Evolutionary conservation across 2,113 vertebrate species (phyloP), one percentile per base, ranked within the genome.

Genomic region (Marcusenius ussheri): DNA sequence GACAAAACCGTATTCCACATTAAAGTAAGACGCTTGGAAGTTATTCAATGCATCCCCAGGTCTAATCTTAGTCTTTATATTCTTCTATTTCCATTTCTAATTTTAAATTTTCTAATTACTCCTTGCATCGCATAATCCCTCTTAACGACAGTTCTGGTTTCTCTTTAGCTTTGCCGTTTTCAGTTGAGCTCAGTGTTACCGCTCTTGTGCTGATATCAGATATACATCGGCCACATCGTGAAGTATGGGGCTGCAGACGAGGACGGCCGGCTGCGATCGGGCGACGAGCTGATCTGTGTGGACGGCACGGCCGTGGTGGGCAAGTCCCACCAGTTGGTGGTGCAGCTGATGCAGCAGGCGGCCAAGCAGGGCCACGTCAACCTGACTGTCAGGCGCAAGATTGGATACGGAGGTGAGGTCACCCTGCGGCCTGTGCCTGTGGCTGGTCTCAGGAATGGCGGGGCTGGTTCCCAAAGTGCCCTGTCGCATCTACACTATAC

Each of bases 181-280:
- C 98, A 86, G 96, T 97, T 90, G 96, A 96, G 3, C 89, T 97
- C 94, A 96, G 96, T 80, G 95, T 6, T 5, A 3, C 39, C n/a
- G 8, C 17, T 89, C 9, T 39, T n/a, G 5, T 17, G 46, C 66
- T 42, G 96, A 96, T 9, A 96, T 96, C 88, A 99, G 98, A 99
- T 99, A 93, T 99, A 98, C 93, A 99, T 99, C 1, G 98, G 98
- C 92, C 98, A 99, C 95, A 99, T 99, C 90, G 98, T 99, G 93
- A 99, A 99, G 50, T 95, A 99, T 91, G 98, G 98, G 0, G 98
- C 98, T 17, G 98, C 98, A 1, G 98, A 99, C 46, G 97, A 98
- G 1, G 98, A 99, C 0, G 97, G 98, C 6, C 98, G 98, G 88
- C 96, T 99, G 94, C 95, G 98, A 5, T 99, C 98, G 0, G 98